A percentile compares a stretch with the other conserved stretches of the same genome.
phyloP scores from a whole-genome alignment of 92 coral and sea anemone species.

The Pocillopora meandrina region DNA sequence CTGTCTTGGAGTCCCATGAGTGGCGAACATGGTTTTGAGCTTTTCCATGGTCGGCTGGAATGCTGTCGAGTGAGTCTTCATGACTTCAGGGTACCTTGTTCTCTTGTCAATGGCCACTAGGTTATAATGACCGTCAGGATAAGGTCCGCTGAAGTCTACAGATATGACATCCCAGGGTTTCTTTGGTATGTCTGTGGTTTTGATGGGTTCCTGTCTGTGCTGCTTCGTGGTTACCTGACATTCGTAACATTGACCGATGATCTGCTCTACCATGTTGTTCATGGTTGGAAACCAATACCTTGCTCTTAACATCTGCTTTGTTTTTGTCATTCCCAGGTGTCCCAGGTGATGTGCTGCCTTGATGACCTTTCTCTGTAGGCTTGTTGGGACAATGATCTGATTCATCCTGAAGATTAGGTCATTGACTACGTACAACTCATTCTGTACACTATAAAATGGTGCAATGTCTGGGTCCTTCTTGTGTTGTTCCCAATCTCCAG shows the following conservation, averaged over 20 bases:
- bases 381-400: too few species aligned
- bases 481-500: slow-evolving; percentile 50
- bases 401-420: too few species aligned
- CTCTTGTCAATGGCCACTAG: slow-evolving; percentile 25
- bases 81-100: slow-evolving; percentile 24
- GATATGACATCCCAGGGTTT: slow-evolving; percentile 22
- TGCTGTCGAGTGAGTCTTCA: slow-evolving; percentile 35
- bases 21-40: slow-evolving; percentile 38
- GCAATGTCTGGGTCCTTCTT: slow-evolving; percentile 51
- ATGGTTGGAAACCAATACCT: slow-evolving; percentile 47
- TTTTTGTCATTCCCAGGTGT: slow-evolving; percentile 2
- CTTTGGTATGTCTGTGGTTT: slow-evolving; percentile 27
- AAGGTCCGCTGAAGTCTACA: slow-evolving; percentile 14
- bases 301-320: slow-evolving; percentile 3
- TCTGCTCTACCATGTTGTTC: slow-evolving; percentile 22
- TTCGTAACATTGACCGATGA: slow-evolving; percentile 37
- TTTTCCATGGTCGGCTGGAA: slow-evolving; percentile 15
- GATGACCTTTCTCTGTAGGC: too few species aligned
- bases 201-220: slow-evolving; percentile 31
- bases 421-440: not conserved
- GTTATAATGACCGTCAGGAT: slow-evolving; percentile 36
- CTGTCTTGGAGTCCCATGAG: slow-evolving; percentile 37
- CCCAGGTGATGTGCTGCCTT: too few species aligned
- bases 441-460: slow-evolving; percentile 25
- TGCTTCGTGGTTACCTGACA: slow-evolving; percentile 34